Base-by-base conservation (phyloP, 1,140 invertebrate species). In the Aphaenogaster floridana region DNA sequence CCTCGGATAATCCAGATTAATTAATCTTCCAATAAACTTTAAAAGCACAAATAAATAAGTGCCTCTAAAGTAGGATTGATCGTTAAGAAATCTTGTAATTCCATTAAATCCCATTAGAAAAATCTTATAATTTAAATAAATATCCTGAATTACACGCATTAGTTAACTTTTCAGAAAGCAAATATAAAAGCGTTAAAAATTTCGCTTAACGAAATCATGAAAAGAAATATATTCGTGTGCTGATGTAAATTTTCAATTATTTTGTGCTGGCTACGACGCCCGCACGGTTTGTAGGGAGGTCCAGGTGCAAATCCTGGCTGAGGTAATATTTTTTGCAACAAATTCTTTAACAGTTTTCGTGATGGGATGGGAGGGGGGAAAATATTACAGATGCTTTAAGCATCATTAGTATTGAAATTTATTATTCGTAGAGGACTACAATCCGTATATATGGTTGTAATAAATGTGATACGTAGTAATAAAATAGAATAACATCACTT, bases 21-120 rank as follows among this genome's bases (percentile, higher is more conserved):
- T 76, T n/a, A 59, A 76, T 45, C 54, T 42, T 59, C 52, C 11
- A 76, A 76, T 76, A 15, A 76, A 76, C 13, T 76, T 61, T 61
- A 28, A 28, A 13, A 34, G 7, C 8, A 4, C 7, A 28, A 57
- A 76, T 39, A 76, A 63, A 59, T 28, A 61, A 78, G 3, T 42
- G n/a, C 17, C 5, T n/a, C 34, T 15, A 11, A 63, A 52, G 28
- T 36, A 17, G 34, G n/a, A 39, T 13, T 59, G 8, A 21, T 61
- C 6, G 45, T 42, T 63, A 63, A 34, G 15, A 63, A 63, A 78
- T 13, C 39, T 57, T 59, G 36, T 17, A 76, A 28, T 76, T 59
- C 7, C 13, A 57, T 74, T 21, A 57, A 76, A 76, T 39, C 1
- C n/a, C 9, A 59, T 34, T 45, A 59, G 13, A 28, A 0, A 59